Evolutionary conservation across 2,797 vertebrate species (phyloP).

Genomic region (Enteromius trimaculatus): DNA sequence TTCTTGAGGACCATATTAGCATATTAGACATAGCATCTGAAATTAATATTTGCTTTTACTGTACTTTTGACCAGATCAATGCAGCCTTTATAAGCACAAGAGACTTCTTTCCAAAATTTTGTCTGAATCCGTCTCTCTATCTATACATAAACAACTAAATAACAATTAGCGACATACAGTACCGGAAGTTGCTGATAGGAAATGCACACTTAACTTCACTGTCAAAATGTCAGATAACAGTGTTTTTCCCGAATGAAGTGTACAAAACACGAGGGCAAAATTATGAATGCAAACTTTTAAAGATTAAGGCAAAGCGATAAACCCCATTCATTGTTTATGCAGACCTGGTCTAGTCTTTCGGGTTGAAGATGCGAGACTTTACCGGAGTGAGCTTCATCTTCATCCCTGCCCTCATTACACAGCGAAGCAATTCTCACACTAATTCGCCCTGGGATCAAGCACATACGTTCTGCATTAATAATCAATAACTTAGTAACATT

Average conservation of each 20-base stretch:
- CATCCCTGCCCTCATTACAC: background rate
- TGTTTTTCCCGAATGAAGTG: no score
- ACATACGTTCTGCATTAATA: background rate
- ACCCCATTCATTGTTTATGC: background rate
- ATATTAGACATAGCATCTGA: background rate
- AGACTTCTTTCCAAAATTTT: background rate
- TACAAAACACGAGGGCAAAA: background rate
- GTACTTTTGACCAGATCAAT: background rate
- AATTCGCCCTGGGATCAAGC: slow-evolving; percentile 12
- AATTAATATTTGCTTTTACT: background rate
- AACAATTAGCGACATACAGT: background rate
- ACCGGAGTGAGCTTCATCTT: background rate
- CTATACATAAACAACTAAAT: background rate
- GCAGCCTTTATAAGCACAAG: background rate
- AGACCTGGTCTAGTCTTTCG: slow-evolving; percentile 11
- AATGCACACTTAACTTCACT: background rate
- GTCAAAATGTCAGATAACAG: background rate
- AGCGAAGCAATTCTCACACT: slow-evolving; percentile 19
- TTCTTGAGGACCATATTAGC: background rate
- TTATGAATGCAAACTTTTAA: background rate
- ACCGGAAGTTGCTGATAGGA: background rate
- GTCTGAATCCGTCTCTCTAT: no score
- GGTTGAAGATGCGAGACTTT: background rate
- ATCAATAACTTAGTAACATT: background rate
- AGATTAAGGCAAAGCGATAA: background rate